Evolutionary conservation across 2,888 invertebrate species (phyloP), one percentile per base, ranked within the genome.

Genomic region (Bedellia somnulentella): DNA sequence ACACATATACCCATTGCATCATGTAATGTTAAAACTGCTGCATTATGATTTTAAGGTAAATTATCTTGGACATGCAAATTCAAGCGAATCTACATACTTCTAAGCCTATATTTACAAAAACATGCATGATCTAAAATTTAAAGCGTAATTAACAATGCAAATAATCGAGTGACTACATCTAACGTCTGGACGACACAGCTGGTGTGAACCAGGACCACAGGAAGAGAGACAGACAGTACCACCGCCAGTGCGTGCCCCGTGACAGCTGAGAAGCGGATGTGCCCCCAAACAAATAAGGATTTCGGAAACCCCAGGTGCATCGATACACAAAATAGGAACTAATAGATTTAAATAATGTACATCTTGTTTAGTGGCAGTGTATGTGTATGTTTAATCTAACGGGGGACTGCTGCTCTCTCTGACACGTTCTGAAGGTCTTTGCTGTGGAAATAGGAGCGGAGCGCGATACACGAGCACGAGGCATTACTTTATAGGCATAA

Each of bases 321-420:
- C n/a, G 15, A 29, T 14, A 29, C 22, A 29, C 5, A 27, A 14
- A 13, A 24, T 17, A 62, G 57, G 22, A 42, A 56, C n/a, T n/a
- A n/a, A n/a, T n/a, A n/a, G n/a, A n/a, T n/a, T n/a, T n/a, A n/a
- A n/a, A n/a, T n/a, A n/a, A n/a, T n/a, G n/a, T n/a, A n/a, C n/a
- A n/a, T n/a, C n/a, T n/a, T 66, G 67, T 67, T 59, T 57, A 64
- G 71, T 68, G 66, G 61, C 57, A 47, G 67, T 70, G 73, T 75
- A 49, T 52, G 70, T 70, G 68, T 71, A 56, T 58, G 61, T 60
- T 63, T 52, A 35, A 49, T 63, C 57, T 66, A 70, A 75, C 73
- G 73, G 73, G 63, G 73, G 67, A 77, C 78, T 78, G 77, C 77
- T 78, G 75, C 76, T 78, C 78, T 78, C 78, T 78, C 63, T 59